phyloP scores from a whole-genome alignment of 1,140 invertebrate species.

The Pachypeltis micranthus region DNA sequence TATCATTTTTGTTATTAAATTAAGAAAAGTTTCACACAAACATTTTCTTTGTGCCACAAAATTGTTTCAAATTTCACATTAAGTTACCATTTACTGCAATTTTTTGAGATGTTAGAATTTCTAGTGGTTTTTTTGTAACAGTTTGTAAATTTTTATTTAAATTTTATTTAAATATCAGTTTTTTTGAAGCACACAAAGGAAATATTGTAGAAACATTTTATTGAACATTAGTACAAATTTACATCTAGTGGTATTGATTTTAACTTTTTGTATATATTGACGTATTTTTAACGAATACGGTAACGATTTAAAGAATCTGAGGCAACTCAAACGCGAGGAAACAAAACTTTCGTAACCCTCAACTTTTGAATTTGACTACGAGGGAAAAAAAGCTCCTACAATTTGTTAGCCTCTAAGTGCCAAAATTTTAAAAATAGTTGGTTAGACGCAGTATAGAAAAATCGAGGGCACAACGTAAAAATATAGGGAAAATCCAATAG shows the following conservation, averaged over 20 bases:
- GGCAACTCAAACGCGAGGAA: too few species aligned
- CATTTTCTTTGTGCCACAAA: too few species aligned
- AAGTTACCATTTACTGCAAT: too few species aligned
- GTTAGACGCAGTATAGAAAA: not conserved
- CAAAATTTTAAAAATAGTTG: slow-evolving; percentile 13
- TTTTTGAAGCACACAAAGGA: too few species aligned
- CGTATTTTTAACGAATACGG: not conserved
- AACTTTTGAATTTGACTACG: not conserved
- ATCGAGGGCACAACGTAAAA: slow-evolving; percentile 13
- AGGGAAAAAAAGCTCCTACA: not conserved
- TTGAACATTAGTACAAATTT: not conserved
- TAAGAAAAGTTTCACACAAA: too few species aligned
- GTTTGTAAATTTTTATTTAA: too few species aligned
- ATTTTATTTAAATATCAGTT: too few species aligned
- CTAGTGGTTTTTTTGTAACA: too few species aligned
- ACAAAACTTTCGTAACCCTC: too few species aligned
- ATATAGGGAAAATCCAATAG: slow-evolving; percentile 13
- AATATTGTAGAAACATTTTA: not conserved
- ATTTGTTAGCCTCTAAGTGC: slow-evolving; percentile 15
- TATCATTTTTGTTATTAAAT: too few species aligned
- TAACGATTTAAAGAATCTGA: not conserved
- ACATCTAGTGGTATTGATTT: not conserved
- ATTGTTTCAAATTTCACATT: too few species aligned
- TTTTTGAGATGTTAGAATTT: too few species aligned
- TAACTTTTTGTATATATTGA: not conserved